These are phyloP conservation scores for Batillaria attramentaria DNA, from an alignment of 1,140 invertebrate genomes.

Conservation along the genomic window DNA sequence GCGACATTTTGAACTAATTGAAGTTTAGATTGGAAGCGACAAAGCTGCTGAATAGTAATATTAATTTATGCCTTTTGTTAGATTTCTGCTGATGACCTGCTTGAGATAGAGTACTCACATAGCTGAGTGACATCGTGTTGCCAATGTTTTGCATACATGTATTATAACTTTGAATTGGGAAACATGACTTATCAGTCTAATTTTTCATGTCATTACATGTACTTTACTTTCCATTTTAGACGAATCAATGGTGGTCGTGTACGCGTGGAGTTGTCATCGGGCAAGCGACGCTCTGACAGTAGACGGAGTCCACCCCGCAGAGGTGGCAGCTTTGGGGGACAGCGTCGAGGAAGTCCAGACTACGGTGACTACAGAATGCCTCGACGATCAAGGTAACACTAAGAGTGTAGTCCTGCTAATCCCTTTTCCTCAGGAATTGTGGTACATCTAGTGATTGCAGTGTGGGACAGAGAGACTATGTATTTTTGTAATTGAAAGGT, in stretches of 20 bases:
- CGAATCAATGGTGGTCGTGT: slow-evolving; percentile 90
- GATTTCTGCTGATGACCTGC: background rate
- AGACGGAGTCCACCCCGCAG: slow-evolving; percentile 73
- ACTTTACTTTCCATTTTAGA: slow-evolving; percentile 68
- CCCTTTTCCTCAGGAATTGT: too few relatives aligned
- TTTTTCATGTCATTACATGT: slow-evolving; percentile 8
- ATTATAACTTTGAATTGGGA: background rate
- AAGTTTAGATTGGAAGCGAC: background rate
- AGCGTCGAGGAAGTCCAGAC: slow-evolving; percentile 65
- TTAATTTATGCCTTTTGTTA: background rate
- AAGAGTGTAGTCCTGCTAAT: too few relatives aligned
- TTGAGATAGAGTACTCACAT: background rate
- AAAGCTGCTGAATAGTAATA: background rate
- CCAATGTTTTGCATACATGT: background rate
- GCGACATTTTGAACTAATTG: background rate
- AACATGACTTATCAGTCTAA: background rate
- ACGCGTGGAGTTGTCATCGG: slow-evolving; percentile 92
- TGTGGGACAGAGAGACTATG: too few relatives aligned
- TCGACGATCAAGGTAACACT: slow-evolving; percentile 5
- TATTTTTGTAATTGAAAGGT: background rate
- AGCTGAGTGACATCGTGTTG: background rate
- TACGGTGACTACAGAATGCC: slow-evolving; percentile 35
- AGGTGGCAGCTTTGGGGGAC: slow-evolving; percentile 74
- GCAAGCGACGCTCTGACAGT: slow-evolving; percentile 74
- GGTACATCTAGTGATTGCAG: too few relatives aligned